Evolutionary conservation across 2,888 invertebrate genomes (phyloP).

Genomic region (Cantharis flavilabris): DNA sequence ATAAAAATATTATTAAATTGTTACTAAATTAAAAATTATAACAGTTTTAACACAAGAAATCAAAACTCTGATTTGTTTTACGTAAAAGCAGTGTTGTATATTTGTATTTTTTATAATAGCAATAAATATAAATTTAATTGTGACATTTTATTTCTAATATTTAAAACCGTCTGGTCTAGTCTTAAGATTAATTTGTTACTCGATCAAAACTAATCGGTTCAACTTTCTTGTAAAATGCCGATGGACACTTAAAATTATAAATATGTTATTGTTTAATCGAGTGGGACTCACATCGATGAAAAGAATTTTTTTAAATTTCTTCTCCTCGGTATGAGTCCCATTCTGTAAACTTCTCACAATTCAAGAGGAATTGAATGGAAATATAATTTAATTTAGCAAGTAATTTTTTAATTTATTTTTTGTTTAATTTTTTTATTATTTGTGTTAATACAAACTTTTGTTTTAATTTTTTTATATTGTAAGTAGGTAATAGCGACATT

Average conservation of each 20-base stretch:
- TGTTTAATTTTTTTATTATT: too few relatives aligned
- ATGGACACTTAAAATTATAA: background rate
- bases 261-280: background rate
- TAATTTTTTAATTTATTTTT: background rate
- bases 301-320: background rate
- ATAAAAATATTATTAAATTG: conserved; percentile 14
- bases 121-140: conserved; percentile 13
- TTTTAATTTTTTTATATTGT: too few relatives aligned
- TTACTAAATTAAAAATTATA: conserved; percentile 1
- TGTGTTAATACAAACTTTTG: too few relatives aligned
- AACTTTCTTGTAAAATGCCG: background rate
- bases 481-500: too few relatives aligned
- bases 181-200: too few relatives aligned
- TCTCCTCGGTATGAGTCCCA: background rate
- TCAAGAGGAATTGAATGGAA: background rate
- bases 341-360: background rate
- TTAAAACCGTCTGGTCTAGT: too few relatives aligned
- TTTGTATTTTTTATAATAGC: conserved; percentile 21
- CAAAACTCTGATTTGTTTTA: background rate
- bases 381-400: background rate
- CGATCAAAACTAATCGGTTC: too few relatives aligned
- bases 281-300: background rate
- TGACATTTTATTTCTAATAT: background rate
- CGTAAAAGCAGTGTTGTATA: conserved; percentile 7
- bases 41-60: background rate